Base-by-base conservation (phyloP, 2,888 invertebrate species). In the Tetropium fuscum region DNA sequence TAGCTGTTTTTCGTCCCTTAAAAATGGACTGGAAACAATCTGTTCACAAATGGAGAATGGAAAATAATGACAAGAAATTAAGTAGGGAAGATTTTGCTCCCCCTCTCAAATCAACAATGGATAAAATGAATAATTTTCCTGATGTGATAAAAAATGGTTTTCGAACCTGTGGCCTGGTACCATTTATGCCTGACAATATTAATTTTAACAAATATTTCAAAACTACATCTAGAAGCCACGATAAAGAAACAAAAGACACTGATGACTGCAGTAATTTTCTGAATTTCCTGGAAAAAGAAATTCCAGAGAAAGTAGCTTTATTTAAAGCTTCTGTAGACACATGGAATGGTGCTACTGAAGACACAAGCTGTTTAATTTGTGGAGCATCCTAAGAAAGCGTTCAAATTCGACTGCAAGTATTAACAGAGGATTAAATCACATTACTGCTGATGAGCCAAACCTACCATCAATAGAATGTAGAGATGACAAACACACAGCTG, bases 271-370 rank as follows among this genome's bases (percentile, higher is more conserved):
- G 11, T 3, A 1, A 25, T 25, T 58, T 53, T 53, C 53, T 47
- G 45, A 30, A 53, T 58, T 53, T 53, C 22, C 40, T 58, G 11
- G 51, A 53, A 53, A 58, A 57, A 34, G 44, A 41, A 44, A 57
- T 49, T 36, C 27, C 36, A 20, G 53, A 58, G 16, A 53, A 53
- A 53, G 34, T 58, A 53, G 45, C 53, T 53, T 7, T 34, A 18
- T 58, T 53, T 45, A 43, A 45, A 6, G 16, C 45, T 45, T 45
- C 53, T 22, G 53, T 30, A 49, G 45, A 53, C 44, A 44, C 30
- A 13, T 57, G 57, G 57, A 57, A 49, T 40, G 57, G 43, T 18
- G 34, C 49, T 7, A 51, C 20, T 15, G 57, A 57, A 49, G 57
- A 57, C 18, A n/a, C n/a, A n/a, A n/a, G n/a, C n/a, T n/a, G n/a